Base-by-base conservation (phyloP, 2,888 invertebrate genomes). In the Orthosia cruda region DNA sequence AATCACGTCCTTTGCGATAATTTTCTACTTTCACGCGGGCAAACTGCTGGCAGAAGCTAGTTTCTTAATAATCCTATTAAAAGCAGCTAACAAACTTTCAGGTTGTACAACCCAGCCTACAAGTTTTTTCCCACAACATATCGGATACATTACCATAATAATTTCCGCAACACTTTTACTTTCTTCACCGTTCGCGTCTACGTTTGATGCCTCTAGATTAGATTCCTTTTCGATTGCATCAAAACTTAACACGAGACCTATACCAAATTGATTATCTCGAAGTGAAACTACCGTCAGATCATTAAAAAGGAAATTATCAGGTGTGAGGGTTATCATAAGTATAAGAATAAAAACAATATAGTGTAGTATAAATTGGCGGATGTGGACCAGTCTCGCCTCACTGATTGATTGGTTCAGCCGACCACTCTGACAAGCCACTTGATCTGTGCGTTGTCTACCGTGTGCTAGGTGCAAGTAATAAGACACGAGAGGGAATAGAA, bases 341-440 rank as follows among this genome's bases (percentile, higher is more conserved):
- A 61, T 72, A 70, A 77, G 62, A 74, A 74, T 72, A 74, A 80
- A 71, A 72, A 79, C 74, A 71, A 77, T 73, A 67, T 71, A 71
- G 59, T 63, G 66, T 74, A 67, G 73, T 84, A 84, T 77, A 87
- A 88, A 88, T 88, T 84, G 86, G 84, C 91, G 90, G 91, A 90
- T 88, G 87, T 85, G 76, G 80, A 67, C 77, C 82, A 85, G 87
- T 88, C 86, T 86, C 79, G 77, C 70, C 78, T 84, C 72, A 75
- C 73, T 90, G 91, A 91, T 89, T 89, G 91, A 91, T 91, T 86
- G 83, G 77, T 81, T 84, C 76, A 76, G 69, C 54, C 32, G 74
- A 75, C 80, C 65, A 78, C 72, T 65, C 74, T 80, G 79, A 79
- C 87, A 82, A 75, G 68, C 57, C 59, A 69, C 67, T 83, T 81